These are phyloP conservation scores for Brachionus koreanus DNA, from an alignment of 1,140 invertebrate genomes.

Conservation along the genomic window DNA sequence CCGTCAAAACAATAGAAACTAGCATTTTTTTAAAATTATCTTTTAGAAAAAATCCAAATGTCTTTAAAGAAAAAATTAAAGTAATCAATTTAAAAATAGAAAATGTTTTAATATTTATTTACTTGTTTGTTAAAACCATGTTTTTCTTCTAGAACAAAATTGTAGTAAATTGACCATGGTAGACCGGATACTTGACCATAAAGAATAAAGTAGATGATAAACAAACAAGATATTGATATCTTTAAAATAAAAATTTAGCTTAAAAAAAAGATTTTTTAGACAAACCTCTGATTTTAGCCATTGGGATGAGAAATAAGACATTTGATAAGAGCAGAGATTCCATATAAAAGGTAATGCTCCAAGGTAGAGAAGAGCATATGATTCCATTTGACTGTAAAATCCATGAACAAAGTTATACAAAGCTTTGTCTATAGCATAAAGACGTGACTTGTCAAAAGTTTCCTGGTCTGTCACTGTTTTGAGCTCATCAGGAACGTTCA, in stretches of 20 bases:
- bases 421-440: constrained; percentile 18
- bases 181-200: constrained; percentile 62
- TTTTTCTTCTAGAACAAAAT: constrained; percentile 89
- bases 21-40: constrained; percentile 59
- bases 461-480: neutral
- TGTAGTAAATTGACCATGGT: constrained; percentile 81
- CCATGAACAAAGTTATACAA: neutral
- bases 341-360: constrained; percentile 22
- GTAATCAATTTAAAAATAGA: neutral
- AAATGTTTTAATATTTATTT: constrained; percentile 42
- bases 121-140: constrained; percentile 97
- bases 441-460: constrained; percentile 33
- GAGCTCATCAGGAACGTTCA: neutral
- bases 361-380: neutral
- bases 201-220: neutral
- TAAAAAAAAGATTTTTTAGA: neutral
- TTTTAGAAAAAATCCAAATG: neutral
- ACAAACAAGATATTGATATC: constrained; percentile 5
- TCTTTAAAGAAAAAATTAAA: constrained; percentile 64
- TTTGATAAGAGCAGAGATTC: neutral
- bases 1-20: constrained; percentile 70
- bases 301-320: neutral
- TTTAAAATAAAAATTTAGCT: neutral
- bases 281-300: constrained; percentile 27
- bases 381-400: constrained; percentile 29